Evolutionary conservation across 2,888 invertebrate species (phyloP).

Genomic region (Spilarctia lutea): DNA sequence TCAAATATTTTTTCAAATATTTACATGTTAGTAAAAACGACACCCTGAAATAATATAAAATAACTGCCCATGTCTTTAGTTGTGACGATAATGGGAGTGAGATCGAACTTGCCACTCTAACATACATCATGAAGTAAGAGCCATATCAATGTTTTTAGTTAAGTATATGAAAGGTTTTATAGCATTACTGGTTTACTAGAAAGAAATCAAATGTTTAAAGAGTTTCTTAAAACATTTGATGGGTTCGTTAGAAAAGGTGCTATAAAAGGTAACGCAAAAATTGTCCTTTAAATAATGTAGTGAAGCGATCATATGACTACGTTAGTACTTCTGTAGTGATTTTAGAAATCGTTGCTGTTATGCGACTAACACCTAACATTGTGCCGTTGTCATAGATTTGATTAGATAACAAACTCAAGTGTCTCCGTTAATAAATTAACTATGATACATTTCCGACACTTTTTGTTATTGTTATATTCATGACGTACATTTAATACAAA

Average conservation of each 20-base stretch:
- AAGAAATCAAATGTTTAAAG: too few relatives aligned
- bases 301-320: conserved; percentile 24
- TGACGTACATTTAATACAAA: neutral
- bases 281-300: conserved; percentile 2
- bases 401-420: conserved; percentile 32
- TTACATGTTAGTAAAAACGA: too few relatives aligned
- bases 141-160: too few relatives aligned
- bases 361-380: conserved; percentile 23
- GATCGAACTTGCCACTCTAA: too few relatives aligned
- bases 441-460: neutral
- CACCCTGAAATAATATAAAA: too few relatives aligned
- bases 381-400: conserved; percentile 19
- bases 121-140: too few relatives aligned
- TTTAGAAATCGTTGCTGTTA: conserved; percentile 33
- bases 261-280: conserved; percentile 6
- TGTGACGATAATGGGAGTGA: too few relatives aligned
- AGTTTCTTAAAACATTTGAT: neutral
- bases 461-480: conserved; percentile 1
- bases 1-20: too few relatives aligned
- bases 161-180: too few relatives aligned
- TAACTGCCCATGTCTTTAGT: too few relatives aligned
- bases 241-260: neutral
- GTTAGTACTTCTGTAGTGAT: conserved; percentile 36
- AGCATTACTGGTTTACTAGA: neutral
- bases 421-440: conserved; percentile 28